Evolutionary conservation across 1,140 invertebrate species (phyloP), one percentile per base, ranked within the genome.

Genomic region (Heliconius eleuchia): DNA sequence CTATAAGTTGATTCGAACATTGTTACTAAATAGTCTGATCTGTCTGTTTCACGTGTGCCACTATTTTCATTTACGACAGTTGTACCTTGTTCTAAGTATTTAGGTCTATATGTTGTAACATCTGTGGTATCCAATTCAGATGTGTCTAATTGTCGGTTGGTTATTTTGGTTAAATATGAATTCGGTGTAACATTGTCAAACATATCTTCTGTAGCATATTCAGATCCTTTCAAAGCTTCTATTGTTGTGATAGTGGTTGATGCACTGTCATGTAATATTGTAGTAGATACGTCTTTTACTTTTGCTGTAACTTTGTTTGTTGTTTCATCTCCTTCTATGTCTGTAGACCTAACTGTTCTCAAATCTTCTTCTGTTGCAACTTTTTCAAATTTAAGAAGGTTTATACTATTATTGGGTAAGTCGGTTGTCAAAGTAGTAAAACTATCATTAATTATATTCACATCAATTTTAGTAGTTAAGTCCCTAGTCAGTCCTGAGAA

Each of bases 401-500:
- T 60, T 60, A 60, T 3, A 11, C n/a, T 60, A 60, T 13, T 66
- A n/a, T 66, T 30, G 60, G 60, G 60, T 66, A 66, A 11, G 60
- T 71, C 42, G 1, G 46, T 34, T 8, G 55, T 46, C 34, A 16
- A 57, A 39, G 42, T 46, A 46, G 42, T 75, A 71, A 30, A 39
- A 27, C 4, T 55, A 37, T 71, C 46, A 76, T 37, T 57, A 57
- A 46, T 34, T 7, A 71, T 11, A 71, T 71, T 71, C 19, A 71
- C 19, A 72, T 72, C 18, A 72, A 71, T 71, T 18, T 71, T 30
- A 60, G 55, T 60, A 60, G 60, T 66, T 30, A 66, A 66, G n/a
- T 30, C 60, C 27, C 27, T 66, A 66, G 60, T 27, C 27, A 66
- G 60, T 66, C 11, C 60, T 30, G 9, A 16, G 3, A 30, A 66